Evolutionary conservation across 2,113 vertebrate species (phyloP), one percentile per base, ranked within the genome.

Genomic region (Carettochelys insculpta): DNA sequence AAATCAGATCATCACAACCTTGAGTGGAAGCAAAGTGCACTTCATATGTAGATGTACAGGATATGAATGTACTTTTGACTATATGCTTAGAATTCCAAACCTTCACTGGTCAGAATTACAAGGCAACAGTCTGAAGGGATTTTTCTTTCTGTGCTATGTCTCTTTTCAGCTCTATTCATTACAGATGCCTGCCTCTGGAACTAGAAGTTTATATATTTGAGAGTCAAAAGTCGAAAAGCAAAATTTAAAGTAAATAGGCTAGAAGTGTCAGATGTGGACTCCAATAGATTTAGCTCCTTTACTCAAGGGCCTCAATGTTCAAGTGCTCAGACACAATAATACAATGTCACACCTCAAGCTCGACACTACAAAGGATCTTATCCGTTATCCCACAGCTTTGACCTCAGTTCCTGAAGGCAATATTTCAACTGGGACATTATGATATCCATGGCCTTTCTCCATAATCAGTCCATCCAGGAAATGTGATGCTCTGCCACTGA

Each of bases 1-100:
- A 89, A 90, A 84, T 75, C 43, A 58, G 34, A 31, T 4, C 73
- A 82, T 75, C 81, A 87, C 11, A 82, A 88, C 87, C 80, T 19
- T 75, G 71, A 45, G 25, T 45, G 71, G 12, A 75, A 68, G 41
- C 41, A 75, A 75, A 75, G 27, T 79, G 53, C 77, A 71, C 58
- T 47, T 17, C 68, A 80, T 79, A 61, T 85, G 27, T 82, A 80
- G 89, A 80, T 92, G 94, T 54, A 31, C 80, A 82, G 68, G 89
- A 75, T 31, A 71, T 22, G 2, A 87, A 5, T 86, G 89, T 2
- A 2, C 82, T 29, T 84, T 87, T 79, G n/a, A 80, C 24, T 82
- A 50, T 25, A 56, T 51, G 73, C 76, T 75, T 58, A 75, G n/a
- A 5, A n/a, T 9, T 51, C 25, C 20, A 68, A n/a, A 20, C 68